Evolutionary conservation across 2,797 vertebrate genomes (phyloP).

Genomic region (Xenops minutus): DNA sequence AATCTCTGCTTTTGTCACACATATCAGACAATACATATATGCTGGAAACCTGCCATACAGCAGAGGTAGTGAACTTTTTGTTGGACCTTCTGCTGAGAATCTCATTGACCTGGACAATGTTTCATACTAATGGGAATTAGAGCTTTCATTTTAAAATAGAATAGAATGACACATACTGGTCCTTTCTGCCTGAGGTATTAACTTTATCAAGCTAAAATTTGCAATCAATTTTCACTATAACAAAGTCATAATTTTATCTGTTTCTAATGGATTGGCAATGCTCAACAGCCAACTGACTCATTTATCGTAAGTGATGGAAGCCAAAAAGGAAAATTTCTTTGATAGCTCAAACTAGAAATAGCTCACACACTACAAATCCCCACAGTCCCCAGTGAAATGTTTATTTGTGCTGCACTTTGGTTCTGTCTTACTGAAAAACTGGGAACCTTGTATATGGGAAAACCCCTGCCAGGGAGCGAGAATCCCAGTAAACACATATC

Average conservation of each 20-base stretch:
- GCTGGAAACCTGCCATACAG: background rate
- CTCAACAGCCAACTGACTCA: background rate
- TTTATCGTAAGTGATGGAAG: background rate
- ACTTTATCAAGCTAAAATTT: background rate
- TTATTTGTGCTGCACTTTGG: background rate
- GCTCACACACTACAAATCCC: background rate
- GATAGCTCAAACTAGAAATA: background rate
- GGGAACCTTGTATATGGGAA: background rate
- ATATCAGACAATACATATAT: background rate
- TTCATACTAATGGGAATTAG: background rate
- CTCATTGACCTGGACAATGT: background rate
- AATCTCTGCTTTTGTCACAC: background rate
- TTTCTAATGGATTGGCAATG: background rate
- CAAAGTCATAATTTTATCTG: background rate
- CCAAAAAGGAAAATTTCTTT: background rate
- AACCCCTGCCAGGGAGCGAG: background rate
- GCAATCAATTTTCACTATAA: background rate
- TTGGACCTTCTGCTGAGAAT: background rate
- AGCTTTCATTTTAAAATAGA: background rate
- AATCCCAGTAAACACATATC: background rate
- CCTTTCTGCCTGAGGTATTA: background rate
- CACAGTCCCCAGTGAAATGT: background rate
- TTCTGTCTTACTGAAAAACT: background rate
- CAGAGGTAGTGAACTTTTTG: background rate
- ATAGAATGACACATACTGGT: background rate